These are phyloP conservation scores for Heteronetta atricapilla DNA, from an alignment of 2,113 vertebrate genomes.

Conservation along the genomic window DNA sequence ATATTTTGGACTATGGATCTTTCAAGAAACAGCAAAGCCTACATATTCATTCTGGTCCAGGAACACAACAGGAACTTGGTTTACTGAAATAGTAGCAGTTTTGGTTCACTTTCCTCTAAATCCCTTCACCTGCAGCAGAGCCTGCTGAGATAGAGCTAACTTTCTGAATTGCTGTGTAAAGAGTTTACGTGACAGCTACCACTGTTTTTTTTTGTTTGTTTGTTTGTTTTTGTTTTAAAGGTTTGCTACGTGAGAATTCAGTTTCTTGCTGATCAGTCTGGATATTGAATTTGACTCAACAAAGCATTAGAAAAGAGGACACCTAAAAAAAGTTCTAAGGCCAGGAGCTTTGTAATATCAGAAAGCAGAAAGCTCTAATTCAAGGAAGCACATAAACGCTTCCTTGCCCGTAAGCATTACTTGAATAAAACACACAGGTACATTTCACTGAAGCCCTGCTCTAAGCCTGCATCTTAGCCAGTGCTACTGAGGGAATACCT, in stretches of 20 bases:
- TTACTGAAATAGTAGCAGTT: neutral
- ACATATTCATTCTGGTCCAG: neutral
- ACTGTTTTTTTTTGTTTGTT: fast-evolving
- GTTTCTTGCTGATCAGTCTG: neutral
- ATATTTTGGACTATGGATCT: fast-evolving
- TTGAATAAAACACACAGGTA: neutral
- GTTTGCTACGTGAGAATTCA: neutral
- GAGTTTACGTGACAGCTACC: fast-evolving
- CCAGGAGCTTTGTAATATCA: neutral
- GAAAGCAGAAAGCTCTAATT: neutral
- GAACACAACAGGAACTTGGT: neutral
- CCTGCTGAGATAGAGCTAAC: neutral
- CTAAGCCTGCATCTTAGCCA: neutral
- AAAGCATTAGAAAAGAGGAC: neutral
- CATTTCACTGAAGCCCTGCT: neutral
- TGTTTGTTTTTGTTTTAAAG: too few species aligned
- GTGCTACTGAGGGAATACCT: neutral
- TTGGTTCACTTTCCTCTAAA: neutral
- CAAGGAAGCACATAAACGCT: neutral
- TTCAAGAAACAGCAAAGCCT: neutral
- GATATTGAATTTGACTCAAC: neutral
- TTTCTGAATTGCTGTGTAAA: neutral
- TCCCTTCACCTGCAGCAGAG: neutral
- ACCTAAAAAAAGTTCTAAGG: neutral
- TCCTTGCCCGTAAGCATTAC: fast-evolving